phyloP scores from a whole-genome alignment of 1,140 invertebrate species.

The Battus philenor region DNA sequence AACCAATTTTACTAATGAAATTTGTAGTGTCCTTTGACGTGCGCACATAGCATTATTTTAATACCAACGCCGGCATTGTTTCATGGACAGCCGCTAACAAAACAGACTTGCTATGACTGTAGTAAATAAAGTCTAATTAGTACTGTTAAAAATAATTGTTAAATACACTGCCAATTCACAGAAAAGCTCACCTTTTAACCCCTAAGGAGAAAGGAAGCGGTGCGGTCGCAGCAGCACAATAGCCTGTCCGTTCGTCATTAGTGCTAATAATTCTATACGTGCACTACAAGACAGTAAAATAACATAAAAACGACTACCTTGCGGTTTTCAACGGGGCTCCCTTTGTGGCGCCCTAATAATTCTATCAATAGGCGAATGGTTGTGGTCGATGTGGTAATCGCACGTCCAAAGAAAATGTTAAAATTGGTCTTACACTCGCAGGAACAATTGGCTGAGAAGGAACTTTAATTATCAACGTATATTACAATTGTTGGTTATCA shows the following conservation, averaged over 20 bases:
- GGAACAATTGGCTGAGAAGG: constrained; percentile 39
- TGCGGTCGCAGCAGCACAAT: constrained; percentile 46
- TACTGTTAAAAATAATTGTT: not conserved
- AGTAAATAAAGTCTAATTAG: not conserved
- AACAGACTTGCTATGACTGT: no score
- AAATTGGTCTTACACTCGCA: constrained; percentile 31
- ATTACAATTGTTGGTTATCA: no score
- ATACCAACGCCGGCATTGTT: no score
- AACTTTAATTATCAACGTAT: constrained; percentile 7
- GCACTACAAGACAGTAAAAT: constrained; percentile 29
- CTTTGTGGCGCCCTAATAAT: constrained; percentile 52
- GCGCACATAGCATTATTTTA: no score
- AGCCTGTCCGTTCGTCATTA: constrained; percentile 51
- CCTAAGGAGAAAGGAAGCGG: constrained; percentile 31
- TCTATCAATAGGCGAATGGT: constrained; percentile 61
- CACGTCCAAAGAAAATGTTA: constrained; percentile 33
- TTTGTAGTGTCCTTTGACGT: no score
- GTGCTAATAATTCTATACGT: constrained; percentile 60
- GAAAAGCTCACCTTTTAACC: not conserved
- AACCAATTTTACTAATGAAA: no score
- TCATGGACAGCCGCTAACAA: no score
- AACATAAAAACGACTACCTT: constrained; percentile 41
- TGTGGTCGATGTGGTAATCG: constrained; percentile 58
- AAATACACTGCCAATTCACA: not conserved
- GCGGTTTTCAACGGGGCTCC: constrained; percentile 38